These are phyloP conservation scores for Zoanthus sansibaricus DNA, from an alignment of 92 coral and sea anemone species.

Conservation along the genomic window DNA sequence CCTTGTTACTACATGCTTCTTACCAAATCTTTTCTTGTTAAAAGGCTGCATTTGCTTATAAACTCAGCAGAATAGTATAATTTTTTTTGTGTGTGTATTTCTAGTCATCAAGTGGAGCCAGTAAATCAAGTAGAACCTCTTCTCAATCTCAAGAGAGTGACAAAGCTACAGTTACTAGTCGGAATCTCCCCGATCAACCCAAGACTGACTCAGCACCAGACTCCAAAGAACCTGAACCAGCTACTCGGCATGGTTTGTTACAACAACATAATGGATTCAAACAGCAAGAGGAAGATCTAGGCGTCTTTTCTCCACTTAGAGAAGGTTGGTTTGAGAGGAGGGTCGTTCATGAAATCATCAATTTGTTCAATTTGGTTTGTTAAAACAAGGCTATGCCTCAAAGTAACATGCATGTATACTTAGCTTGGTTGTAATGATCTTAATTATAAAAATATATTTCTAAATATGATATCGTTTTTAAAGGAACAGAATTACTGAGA, in stretches of 20 bases:
- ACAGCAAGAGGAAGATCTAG: conserved; percentile 71
- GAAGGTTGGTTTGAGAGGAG: conserved; percentile 66
- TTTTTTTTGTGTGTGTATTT: not conserved
- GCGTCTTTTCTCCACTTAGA: conserved; percentile 93
- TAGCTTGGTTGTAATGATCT: too few relatives aligned
- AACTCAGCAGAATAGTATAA: too few relatives aligned
- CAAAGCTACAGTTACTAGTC: conserved; percentile 24
- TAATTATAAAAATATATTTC: too few relatives aligned
- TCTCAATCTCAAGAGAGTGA: conserved; percentile 51
- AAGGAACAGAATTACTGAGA: too few relatives aligned
- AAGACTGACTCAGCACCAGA: conserved; percentile 54
- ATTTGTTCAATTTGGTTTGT: too few relatives aligned
- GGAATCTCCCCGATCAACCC: conserved; percentile 56
- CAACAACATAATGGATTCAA: conserved; percentile 82
- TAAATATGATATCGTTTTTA: too few relatives aligned
- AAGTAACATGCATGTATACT: too few relatives aligned
- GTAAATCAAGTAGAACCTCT: conserved; percentile 15
- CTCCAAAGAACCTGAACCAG: conserved; percentile 40
- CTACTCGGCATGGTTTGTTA: conserved; percentile 27
- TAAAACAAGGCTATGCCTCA: too few relatives aligned
- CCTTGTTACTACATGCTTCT: too few relatives aligned
- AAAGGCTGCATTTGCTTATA: not conserved
- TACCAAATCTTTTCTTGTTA: too few relatives aligned
- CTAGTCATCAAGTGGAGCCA: conserved; percentile 46
- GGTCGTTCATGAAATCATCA: not conserved